phyloP scores from a whole-genome alignment of 2,797 vertebrate species.

The Margarornis squamiger region DNA sequence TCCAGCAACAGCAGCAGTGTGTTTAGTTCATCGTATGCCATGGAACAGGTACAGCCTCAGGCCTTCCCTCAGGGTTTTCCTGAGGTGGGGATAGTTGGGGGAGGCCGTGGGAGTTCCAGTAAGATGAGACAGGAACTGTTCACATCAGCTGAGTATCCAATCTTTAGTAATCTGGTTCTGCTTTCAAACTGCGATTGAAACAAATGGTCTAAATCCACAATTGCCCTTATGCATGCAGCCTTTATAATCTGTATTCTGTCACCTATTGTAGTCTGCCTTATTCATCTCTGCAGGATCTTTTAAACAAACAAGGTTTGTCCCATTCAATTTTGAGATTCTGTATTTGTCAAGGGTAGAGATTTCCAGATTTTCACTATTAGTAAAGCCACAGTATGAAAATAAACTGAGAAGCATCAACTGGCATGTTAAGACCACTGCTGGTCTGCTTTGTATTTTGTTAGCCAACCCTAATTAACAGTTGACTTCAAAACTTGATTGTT shows the following conservation, averaged over 20 bases:
- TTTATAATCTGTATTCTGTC: not conserved
- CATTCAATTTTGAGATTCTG: not conserved
- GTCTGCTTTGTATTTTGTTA: not conserved
- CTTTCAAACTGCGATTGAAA: not conserved
- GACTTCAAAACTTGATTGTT: not conserved
- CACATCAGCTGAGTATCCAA: not conserved
- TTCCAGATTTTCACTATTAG: not conserved
- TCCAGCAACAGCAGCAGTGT: conserved; percentile 86
- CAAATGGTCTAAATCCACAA: not conserved
- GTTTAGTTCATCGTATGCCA: conserved; percentile 93
- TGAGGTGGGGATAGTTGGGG: fast-evolving
- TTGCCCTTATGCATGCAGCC: not conserved
- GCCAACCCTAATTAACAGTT: not conserved
- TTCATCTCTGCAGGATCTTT: not conserved
- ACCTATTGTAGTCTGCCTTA: not conserved
- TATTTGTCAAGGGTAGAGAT: not conserved
- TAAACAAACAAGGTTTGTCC: not conserved
- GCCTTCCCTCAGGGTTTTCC: not conserved
- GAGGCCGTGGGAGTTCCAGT: not conserved
- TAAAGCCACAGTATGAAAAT: not conserved
- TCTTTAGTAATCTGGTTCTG: not conserved
- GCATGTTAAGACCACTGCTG: not conserved
- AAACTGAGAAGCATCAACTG: not conserved
- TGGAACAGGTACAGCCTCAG: conserved; percentile 89
- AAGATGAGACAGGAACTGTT: not conserved